These are phyloP conservation scores for Lordiphosa andalusiaca DNA, from an alignment of 2,888 invertebrate species.

Conservation along the genomic window DNA sequence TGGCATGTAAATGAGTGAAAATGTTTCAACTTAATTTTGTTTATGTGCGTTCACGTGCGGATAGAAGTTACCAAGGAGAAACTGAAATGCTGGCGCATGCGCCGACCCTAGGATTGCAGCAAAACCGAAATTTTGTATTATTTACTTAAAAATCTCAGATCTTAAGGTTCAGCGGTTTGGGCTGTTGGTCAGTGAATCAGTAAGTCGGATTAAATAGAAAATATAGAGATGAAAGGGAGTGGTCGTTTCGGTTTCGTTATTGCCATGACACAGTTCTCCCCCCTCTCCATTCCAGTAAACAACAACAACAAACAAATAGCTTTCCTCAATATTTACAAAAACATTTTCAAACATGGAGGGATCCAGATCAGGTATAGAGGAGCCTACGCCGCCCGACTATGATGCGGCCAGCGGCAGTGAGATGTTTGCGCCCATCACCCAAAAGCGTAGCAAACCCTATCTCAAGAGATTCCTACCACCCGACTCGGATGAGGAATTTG, in stretches of 20 bases:
- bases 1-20: conserved; percentile 73
- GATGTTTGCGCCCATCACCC: not conserved
- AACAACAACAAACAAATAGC: conserved; percentile 12
- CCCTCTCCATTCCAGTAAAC: conserved; percentile 6
- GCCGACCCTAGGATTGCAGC: not conserved
- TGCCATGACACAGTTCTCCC: conserved; percentile 31
- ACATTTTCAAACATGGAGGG: conserved; percentile 31
- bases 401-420: conserved; percentile 9
- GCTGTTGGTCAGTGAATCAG: too few relatives aligned
- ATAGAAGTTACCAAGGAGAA: conserved; percentile 8
- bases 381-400: not conserved
- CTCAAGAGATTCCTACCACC: conserved; percentile 58
- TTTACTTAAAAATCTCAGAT: too few relatives aligned
- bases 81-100: conserved; percentile 4
- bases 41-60: conserved; percentile 41
- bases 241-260: not conserved
- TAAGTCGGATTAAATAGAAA: too few relatives aligned
- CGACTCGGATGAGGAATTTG: conserved; percentile 60
- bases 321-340: conserved; percentile 6
- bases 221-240: too few relatives aligned
- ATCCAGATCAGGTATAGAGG: not conserved
- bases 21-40: conserved; percentile 65
- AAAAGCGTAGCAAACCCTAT: conserved; percentile 32
- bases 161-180: too few relatives aligned
- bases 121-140: too few relatives aligned